phyloP scores from a whole-genome alignment of 2,797 vertebrate genomes.

The Enteromius anoplus region DNA sequence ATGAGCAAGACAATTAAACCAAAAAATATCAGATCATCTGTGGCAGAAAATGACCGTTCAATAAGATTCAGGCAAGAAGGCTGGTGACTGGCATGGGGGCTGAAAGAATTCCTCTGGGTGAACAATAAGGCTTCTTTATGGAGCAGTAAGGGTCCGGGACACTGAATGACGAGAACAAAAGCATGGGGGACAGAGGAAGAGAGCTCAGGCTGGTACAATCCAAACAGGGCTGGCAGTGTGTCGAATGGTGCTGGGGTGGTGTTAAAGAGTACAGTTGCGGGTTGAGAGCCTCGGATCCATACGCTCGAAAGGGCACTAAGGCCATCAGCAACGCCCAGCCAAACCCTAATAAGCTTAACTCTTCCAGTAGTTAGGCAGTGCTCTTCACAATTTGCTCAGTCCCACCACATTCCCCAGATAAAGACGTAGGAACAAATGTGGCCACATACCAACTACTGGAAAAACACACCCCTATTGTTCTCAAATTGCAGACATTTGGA shows the following conservation, averaged over 20 bases:
- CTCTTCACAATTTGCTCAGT: slow-evolving; percentile 14
- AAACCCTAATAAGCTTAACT: slow-evolving; percentile 2
- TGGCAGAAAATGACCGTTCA: neutral
- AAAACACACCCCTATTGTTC: slow-evolving; percentile 26
- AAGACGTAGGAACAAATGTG: slow-evolving; percentile 3
- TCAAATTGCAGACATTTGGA: slow-evolving; percentile 18
- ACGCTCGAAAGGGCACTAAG: slow-evolving; percentile 23
- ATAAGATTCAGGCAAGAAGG: neutral
- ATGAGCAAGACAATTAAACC: too few species aligned
- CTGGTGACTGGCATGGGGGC: neutral
- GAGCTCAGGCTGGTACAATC: slow-evolving; percentile 56
- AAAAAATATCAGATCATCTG: neutral
- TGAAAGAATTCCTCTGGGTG: slow-evolving; percentile 24
- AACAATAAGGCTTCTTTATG: slow-evolving; percentile 50
- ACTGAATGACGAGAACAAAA: slow-evolving; percentile 36
- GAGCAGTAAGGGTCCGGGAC: neutral
- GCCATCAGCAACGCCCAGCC: slow-evolving; percentile 3
- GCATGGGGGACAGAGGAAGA: slow-evolving; percentile 26
- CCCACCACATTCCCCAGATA: slow-evolving; percentile 33
- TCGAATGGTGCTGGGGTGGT: slow-evolving; percentile 1
- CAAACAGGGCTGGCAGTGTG: slow-evolving; percentile 57
- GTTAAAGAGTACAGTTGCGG: neutral
- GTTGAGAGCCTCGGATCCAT: slow-evolving; percentile 1
- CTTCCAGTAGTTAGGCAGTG: neutral
- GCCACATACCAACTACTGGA: neutral